phyloP scores from a whole-genome alignment of 2,797 vertebrate species.

The Mycteria americana region DNA sequence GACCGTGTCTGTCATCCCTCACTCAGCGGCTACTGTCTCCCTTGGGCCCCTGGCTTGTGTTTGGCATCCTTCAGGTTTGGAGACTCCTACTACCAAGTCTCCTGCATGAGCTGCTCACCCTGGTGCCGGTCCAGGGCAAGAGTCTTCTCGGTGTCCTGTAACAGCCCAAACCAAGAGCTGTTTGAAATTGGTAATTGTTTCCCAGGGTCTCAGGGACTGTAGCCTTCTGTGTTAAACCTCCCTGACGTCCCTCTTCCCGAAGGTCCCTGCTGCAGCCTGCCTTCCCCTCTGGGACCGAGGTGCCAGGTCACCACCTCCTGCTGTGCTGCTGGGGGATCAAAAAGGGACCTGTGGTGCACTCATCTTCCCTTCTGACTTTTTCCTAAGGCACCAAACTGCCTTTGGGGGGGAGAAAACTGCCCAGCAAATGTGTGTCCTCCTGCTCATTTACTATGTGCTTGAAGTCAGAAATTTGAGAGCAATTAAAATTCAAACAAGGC shows the following conservation, averaged over 20 bases:
- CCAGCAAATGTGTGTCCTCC: neutral
- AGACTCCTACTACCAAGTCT: neutral
- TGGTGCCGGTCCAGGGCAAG: neutral
- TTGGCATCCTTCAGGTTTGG: neutral
- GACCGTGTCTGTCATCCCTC: neutral
- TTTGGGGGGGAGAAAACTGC: neutral
- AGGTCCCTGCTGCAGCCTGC: neutral
- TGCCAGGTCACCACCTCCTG: neutral
- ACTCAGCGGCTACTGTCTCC: neutral
- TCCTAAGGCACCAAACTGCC: neutral
- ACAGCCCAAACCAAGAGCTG: neutral
- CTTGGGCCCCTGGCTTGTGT: neutral
- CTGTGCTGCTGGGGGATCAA: neutral
- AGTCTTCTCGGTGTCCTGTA: neutral
- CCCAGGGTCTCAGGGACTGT: neutral
- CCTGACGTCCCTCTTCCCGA: rapidly evolving
- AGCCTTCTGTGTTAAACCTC: neutral
- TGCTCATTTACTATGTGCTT: neutral
- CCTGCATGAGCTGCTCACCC: neutral
- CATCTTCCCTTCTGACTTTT: neutral
- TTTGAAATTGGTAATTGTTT: neutral
- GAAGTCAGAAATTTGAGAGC: neutral
- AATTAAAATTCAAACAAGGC: neutral
- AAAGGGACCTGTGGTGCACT: neutral
- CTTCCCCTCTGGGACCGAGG: neutral